Evolutionary conservation across 2,888 invertebrate species (phyloP).

Genomic region (Yponomeuta sedellus): DNA sequence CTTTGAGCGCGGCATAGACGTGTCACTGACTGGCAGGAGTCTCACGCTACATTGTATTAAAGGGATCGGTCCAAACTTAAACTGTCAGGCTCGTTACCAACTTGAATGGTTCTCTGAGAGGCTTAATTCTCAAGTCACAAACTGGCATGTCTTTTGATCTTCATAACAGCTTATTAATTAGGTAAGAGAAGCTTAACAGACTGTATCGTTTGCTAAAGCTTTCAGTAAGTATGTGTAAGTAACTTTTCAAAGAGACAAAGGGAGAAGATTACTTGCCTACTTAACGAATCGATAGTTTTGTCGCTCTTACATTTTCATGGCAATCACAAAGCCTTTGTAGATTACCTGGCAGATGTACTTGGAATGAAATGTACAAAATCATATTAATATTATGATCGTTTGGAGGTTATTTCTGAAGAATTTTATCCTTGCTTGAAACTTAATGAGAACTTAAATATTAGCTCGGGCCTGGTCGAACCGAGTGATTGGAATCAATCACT

Average conservation of each 20-base stretch:
- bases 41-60: conserved; percentile 48
- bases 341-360: no score
- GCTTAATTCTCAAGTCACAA: conserved; percentile 52
- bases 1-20: conserved; percentile 29
- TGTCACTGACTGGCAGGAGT: conserved; percentile 58
- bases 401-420: no score
- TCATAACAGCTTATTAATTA: conserved; percentile 67
- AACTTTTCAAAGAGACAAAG: not conserved
- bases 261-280: not conserved
- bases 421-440: no score
- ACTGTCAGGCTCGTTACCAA: conserved; percentile 50
- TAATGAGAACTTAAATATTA: no score
- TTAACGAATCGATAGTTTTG: conserved; percentile 1
- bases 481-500: no score
- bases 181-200: conserved; percentile 55
- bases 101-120: conserved; percentile 24
- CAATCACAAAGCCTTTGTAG: no score
- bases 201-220: conserved; percentile 31
- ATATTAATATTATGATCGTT: no score
- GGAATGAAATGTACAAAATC: no score
- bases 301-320: not conserved
- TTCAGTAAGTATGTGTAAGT: not conserved
- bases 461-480: no score
- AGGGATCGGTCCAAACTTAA: conserved; percentile 55
- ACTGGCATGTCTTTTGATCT: conserved; percentile 61